phyloP scores from a whole-genome alignment of 2,797 vertebrate genomes.

The Euphonia xanthogaster region DNA sequence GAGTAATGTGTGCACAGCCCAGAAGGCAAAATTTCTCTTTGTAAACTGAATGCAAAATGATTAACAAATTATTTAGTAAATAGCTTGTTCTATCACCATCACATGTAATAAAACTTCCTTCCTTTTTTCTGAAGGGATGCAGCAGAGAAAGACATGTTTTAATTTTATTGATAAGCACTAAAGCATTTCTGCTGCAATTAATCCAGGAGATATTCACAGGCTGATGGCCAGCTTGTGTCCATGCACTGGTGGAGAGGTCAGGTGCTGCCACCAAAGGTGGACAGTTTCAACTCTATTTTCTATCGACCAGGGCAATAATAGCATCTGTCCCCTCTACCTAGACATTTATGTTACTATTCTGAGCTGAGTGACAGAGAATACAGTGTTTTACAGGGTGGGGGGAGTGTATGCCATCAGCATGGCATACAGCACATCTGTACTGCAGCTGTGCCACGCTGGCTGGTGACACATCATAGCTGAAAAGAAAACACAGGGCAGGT shows the following conservation, averaged over 20 bases:
- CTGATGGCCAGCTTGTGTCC: background rate
- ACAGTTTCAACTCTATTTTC: background rate
- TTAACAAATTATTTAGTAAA: conserved; percentile 15
- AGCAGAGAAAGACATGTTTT: background rate
- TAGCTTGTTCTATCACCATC: background rate
- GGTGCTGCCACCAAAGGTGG: background rate
- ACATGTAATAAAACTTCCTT: background rate
- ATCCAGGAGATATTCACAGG: background rate
- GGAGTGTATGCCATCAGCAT: background rate
- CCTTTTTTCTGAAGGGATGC: background rate
- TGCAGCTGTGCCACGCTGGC: background rate
- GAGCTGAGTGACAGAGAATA: background rate
- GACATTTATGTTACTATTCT: background rate
- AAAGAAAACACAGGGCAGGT: background rate
- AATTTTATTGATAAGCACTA: background rate
- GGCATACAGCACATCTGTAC: background rate
- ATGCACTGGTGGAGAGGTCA: background rate
- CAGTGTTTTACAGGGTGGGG: background rate
- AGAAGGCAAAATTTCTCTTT: conserved; percentile 1
- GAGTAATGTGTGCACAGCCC: background rate
- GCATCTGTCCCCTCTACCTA: background rate
- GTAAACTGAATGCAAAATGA: background rate
- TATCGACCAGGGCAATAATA: background rate
- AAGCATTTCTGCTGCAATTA: background rate
- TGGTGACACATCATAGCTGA: background rate